Evolutionary conservation across 2,888 invertebrate genomes (phyloP), one percentile per base, ranked within the genome.

Genomic region (Sinelater perroti): DNA sequence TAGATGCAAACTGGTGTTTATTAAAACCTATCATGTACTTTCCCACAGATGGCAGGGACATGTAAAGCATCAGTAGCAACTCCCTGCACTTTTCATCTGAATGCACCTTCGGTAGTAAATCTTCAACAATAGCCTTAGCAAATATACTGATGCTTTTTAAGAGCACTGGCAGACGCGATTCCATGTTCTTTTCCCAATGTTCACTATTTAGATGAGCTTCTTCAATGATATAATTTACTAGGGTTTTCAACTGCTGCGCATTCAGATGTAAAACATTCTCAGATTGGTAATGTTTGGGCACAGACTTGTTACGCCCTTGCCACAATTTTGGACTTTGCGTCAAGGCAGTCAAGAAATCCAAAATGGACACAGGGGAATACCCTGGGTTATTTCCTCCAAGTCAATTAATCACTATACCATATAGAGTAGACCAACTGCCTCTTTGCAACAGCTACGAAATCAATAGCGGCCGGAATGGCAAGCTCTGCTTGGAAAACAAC

Each of bases 271-370:
- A 81, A 57, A 94, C 86, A 74, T 93, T 89, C 72, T 93, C 90
- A 0, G 86, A 84, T 56, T 85, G 82, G 72, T 89, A 85, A 75
- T 93, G 91, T 74, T 92, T 93, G 2, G 93, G 90, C 47, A 90
- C 86, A 66, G 88, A 86, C 73, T 91, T 92, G 74, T 97, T 96
- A 20, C 94, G 82, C 1, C 96, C 96, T 78, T 95, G 95, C 94
- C 95, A 96, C 61, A 97, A 82, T 73, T 93, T 91, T 6, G 96
- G 96, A 75, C 94, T 93, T 69, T 91, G 89, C 17, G 91, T 88
- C 60, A 96, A 81, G 0, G 96, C 94, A 79, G 89, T 89, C 11
- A 96, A 85, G 73, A 97, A 95, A 77, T 97, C 94, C 56, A 97
- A 80, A 33, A 95, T 94, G 0, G 92, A 87, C 0, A 87, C 85